A percentile compares a stretch with the other conserved stretches of the same genome.
Conservation (phyloP, 2,888 invertebrate species). For the Aporophyla lueneburgensis region DNA sequence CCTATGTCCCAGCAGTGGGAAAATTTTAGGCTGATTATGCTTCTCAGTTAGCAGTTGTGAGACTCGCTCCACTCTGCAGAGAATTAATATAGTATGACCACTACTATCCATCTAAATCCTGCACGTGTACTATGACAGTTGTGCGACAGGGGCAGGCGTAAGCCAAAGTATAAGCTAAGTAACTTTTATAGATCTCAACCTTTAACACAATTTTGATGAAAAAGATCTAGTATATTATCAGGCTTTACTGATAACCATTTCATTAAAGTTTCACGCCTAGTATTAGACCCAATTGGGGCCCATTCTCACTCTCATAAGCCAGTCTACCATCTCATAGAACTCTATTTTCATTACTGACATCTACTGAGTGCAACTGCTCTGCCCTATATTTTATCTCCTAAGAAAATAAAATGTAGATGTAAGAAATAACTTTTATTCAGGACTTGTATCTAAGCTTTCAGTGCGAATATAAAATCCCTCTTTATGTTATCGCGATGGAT, state of each 20-base stretch:
- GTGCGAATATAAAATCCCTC: slow-evolving; percentile 49
- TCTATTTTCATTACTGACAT: slow-evolving; percentile 25
- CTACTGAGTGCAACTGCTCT: slow-evolving; percentile 33
- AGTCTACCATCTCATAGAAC: not conserved
- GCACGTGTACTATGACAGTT: too few species aligned
- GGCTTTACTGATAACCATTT: not conserved
- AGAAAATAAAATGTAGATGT: slow-evolving; percentile 46
- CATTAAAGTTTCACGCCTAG: not conserved
- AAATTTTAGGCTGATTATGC: too few species aligned
- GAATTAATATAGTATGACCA: too few species aligned
- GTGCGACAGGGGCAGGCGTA: too few species aligned
- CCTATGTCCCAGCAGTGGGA: too few species aligned
- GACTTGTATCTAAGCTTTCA: slow-evolving; percentile 47
- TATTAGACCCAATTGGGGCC: not conserved
- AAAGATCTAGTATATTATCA: not conserved
- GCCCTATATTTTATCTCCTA: slow-evolving; percentile 44
- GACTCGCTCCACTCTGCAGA: too few species aligned
- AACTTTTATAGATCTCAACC: not conserved
- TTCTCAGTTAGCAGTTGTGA: too few species aligned
- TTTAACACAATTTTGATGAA: not conserved
- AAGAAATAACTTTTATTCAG: slow-evolving; percentile 52
- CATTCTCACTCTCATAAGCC: slow-evolving; percentile 6
- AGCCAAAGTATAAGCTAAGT: not conserved
- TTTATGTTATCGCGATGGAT: slow-evolving; percentile 59
- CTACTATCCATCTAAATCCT: too few species aligned